Conservation (phyloP, 2,797 vertebrate species). For the Spinibarbus caldwelli region DNA sequence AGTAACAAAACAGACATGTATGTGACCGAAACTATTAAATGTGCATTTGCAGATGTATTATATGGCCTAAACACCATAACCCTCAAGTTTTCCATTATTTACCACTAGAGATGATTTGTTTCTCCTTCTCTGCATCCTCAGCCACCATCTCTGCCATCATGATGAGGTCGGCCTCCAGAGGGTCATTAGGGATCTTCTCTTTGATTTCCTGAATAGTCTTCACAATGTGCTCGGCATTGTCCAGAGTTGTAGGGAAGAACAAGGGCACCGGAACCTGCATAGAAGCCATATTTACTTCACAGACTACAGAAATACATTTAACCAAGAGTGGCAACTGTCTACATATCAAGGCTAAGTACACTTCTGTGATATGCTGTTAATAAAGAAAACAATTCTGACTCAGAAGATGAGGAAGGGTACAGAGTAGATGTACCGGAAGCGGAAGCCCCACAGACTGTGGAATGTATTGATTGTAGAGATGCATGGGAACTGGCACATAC, state of each 20-base stretch:
- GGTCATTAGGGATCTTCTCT: conserved; percentile 82
- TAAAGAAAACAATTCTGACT: not conserved
- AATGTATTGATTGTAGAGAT: conserved; percentile 91
- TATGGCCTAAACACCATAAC: conserved; percentile 48
- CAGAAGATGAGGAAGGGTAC: not conserved
- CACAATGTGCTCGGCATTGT: conserved; percentile 84
- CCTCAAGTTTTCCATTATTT: not conserved
- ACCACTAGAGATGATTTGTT: conserved; percentile 49
- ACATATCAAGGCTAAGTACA: too few relatives aligned
- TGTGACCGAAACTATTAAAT: conserved; percentile 59
- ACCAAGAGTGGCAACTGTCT: not conserved
- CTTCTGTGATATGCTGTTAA: not conserved
- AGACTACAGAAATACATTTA: not conserved
- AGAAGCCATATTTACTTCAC: not conserved
- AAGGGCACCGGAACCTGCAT: conserved; percentile 92
- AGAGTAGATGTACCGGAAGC: conserved; percentile 80
- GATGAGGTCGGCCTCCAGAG: conserved; percentile 68
- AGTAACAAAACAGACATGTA: not conserved
- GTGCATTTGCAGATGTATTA: not conserved
- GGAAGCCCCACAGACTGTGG: conserved; percentile 89
- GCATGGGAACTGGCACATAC: conserved; percentile 92
- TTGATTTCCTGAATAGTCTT: conserved; percentile 91
- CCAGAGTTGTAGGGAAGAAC: conserved; percentile 86
- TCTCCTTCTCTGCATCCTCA: conserved; percentile 70
- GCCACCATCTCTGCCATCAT: conserved; percentile 98